These are phyloP conservation scores for Antennarius maculatus DNA, from an alignment of 2,797 vertebrate species.

Conservation along the genomic window DNA sequence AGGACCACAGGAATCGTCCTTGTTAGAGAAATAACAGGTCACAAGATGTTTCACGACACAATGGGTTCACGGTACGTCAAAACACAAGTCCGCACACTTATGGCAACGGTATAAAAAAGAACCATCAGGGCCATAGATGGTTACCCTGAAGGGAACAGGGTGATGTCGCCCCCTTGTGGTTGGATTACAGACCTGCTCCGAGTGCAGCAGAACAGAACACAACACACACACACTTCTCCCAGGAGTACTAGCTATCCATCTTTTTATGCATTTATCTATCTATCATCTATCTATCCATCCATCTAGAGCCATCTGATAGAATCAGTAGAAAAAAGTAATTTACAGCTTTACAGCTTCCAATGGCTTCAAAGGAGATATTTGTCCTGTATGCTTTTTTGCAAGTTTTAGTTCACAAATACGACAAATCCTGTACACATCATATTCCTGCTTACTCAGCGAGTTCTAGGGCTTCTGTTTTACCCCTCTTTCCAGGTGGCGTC, in stretches of 20 bases:
- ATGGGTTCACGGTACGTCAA: slow-evolving; percentile 61
- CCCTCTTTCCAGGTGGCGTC: neutral
- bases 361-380: slow-evolving; percentile 66
- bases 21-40: slow-evolving; percentile 44
- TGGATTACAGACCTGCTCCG: slow-evolving; percentile 43
- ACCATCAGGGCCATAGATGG: slow-evolving; percentile 22
- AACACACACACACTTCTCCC: slow-evolving; percentile 58
- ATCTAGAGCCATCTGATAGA: slow-evolving; percentile 35
- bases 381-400: slow-evolving; percentile 58
- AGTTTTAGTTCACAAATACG: slow-evolving; percentile 28
- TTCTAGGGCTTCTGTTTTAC: neutral
- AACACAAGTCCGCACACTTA: slow-evolving; percentile 58
- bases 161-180: slow-evolving; percentile 66
- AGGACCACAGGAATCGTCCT: slow-evolving; percentile 43
- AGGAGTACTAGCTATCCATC: slow-evolving; percentile 44
- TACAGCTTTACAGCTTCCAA: slow-evolving; percentile 32
- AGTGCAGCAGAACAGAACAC: slow-evolving; percentile 55
- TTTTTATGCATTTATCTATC: slow-evolving; percentile 8
- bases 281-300: slow-evolving; percentile 14
- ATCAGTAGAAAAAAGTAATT: slow-evolving; percentile 54
- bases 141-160: slow-evolving; percentile 48
- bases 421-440: neutral
- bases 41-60: slow-evolving; percentile 76
- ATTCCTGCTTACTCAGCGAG: neutral
- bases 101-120: slow-evolving; percentile 64